A percentile compares a stretch with the other conserved stretches of the same genome.
Evolutionary conservation across 2,888 invertebrate genomes (phyloP).

Genomic region (Myathropa florea): DNA sequence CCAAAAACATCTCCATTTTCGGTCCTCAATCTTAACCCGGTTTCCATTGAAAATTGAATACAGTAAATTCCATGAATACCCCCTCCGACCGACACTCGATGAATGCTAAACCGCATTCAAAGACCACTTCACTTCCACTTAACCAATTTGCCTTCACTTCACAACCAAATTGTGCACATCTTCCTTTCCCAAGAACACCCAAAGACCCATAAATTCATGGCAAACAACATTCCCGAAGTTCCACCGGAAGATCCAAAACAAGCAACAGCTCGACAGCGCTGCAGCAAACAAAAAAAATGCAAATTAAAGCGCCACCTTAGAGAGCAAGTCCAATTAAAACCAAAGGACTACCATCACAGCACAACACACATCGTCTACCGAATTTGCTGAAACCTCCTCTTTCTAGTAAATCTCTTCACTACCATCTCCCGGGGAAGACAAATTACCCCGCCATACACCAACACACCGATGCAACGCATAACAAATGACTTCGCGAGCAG

Average conservation of each 20-base stretch:
- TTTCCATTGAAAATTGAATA: no score
- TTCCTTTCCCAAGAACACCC: not conserved
- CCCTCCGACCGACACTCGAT: not conserved
- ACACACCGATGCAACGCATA: conserved; percentile 47
- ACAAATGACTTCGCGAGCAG: conserved; percentile 53
- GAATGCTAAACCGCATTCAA: no score
- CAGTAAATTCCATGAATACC: not conserved
- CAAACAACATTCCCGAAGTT: not conserved
- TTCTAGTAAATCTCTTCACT: conserved; percentile 55
- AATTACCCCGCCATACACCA: conserved; percentile 43
- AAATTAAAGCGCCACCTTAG: conserved; percentile 59
- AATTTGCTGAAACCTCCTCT: conserved; percentile 52
- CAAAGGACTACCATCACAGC: conserved; percentile 3
- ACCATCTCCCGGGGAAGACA: conserved; percentile 53
- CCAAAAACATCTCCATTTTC: no score
- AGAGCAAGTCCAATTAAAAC: conserved; percentile 50
- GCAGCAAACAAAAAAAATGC: conserved; percentile 10
- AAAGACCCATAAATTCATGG: not conserved
- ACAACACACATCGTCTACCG: conserved; percentile 11
- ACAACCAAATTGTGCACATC: not conserved
- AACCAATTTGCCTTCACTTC: not conserved
- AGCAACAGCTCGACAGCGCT: not conserved
- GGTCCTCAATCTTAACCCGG: no score
- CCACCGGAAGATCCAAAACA: not conserved
- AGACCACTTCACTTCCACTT: not conserved